These are phyloP conservation scores for Molossus alvarezi DNA, from an alignment of 2,797 vertebrate species.

Conservation along the genomic window DNA sequence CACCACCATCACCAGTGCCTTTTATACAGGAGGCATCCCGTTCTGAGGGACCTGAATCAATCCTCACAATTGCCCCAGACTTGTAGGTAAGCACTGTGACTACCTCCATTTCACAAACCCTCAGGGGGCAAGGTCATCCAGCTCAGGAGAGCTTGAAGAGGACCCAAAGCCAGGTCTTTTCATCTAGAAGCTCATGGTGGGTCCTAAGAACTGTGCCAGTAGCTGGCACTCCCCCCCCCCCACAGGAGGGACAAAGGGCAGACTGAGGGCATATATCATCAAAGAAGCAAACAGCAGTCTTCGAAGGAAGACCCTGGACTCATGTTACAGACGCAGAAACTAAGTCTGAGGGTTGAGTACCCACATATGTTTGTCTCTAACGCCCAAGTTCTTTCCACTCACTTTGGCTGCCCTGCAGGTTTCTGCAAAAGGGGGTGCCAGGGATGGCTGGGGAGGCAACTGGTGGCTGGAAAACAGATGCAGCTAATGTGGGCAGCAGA, in stretches of 20 bases:
- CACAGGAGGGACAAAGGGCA: background rate
- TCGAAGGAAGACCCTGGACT: background rate
- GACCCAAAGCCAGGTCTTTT: background rate
- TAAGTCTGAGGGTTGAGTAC: background rate
- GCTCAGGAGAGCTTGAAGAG: background rate
- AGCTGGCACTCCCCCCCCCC: fast-evolving
- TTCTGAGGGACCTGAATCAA: fast-evolving
- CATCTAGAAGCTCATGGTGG: background rate
- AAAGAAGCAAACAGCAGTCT: background rate
- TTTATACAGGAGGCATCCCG: fast-evolving
- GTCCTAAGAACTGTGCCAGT: background rate
- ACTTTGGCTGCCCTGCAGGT: background rate
- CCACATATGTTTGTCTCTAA: background rate
- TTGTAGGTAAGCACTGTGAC: fast-evolving
- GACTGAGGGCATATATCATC: fast-evolving
- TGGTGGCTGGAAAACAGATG: background rate
- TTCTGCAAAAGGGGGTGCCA: background rate
- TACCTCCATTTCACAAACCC: background rate
- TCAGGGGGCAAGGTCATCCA: background rate
- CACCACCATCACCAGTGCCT: fast-evolving
- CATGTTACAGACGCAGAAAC: background rate
- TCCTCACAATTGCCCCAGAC: background rate
- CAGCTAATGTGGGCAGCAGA: background rate
- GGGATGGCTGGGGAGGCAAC: background rate
- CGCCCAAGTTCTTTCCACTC: background rate